Evolutionary conservation across 2,888 invertebrate species (phyloP).

Genomic region (Dynastes hyllus): DNA sequence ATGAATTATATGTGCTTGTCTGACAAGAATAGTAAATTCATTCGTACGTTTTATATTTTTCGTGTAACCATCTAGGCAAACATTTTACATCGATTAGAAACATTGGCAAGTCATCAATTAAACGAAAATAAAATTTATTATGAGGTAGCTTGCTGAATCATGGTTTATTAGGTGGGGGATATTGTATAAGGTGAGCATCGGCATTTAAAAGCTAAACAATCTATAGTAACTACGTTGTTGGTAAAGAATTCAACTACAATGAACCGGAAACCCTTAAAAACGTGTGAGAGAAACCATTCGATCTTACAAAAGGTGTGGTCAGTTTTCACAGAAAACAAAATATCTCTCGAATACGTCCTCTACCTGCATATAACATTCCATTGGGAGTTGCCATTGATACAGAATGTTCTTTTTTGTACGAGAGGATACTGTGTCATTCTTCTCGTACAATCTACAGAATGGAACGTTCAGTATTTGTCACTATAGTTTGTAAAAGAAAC

Average conservation of each 20-base stretch:
- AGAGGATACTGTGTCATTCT: conserved; percentile 62
- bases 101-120: conserved; percentile 40
- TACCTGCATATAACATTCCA: conserved; percentile 67
- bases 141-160: conserved; percentile 63
- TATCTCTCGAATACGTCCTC: conserved; percentile 61
- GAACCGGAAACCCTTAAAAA: conserved; percentile 71
- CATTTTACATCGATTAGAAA: not conserved
- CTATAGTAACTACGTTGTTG: conserved; percentile 68
- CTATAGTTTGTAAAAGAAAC: conserved; percentile 59
- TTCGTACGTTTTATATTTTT: too few relatives aligned
- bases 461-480: conserved; percentile 65
- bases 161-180: conserved; percentile 62
- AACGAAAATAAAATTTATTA: conserved; percentile 39
- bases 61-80: not conserved
- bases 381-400: conserved; percentile 68
- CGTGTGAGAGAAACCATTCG: conserved; percentile 69
- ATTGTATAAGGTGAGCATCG: conserved; percentile 65
- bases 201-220: conserved; percentile 70
- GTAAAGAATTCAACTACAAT: conserved; percentile 69
- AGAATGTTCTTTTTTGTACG: conserved; percentile 67
- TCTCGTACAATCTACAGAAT: conserved; percentile 60
- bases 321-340: conserved; percentile 71
- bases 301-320: conserved; percentile 71
- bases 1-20: too few relatives aligned
- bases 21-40: too few relatives aligned